Percentiles rank a stretch among this genome's conserved stretches.
Conservation (phyloP, 1,140 invertebrate genomes). For the Onthophagus taurus region DNA sequence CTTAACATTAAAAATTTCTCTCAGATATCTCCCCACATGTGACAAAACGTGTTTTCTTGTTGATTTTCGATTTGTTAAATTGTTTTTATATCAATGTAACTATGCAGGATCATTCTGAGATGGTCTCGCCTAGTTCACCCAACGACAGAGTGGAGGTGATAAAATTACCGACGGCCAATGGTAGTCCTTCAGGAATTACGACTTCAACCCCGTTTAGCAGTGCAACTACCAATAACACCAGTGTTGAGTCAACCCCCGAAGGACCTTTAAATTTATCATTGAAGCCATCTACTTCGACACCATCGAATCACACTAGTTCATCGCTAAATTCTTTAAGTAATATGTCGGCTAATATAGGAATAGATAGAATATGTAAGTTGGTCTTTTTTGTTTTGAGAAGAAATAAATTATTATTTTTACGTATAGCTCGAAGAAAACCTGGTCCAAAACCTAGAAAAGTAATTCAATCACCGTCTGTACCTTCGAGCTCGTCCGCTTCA, state of each 20-base stretch:
- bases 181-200: conserved; percentile 31
- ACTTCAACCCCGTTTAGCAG: conserved; percentile 17
- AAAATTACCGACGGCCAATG: conserved; percentile 53
- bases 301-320: conserved; percentile 38
- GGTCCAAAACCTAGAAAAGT: conserved; percentile 61
- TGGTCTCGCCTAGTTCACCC: conserved; percentile 20
- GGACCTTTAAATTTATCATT: conserved; percentile 72
- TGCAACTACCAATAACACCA: conserved; percentile 9
- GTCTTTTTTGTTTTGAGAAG: background rate
- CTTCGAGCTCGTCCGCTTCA: conserved; percentile 43
- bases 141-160: conserved; percentile 66
- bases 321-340: conserved; percentile 48
- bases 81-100: too few relatives aligned
- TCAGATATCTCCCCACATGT: too few relatives aligned
- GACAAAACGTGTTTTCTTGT: background rate
- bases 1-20: too few relatives aligned
- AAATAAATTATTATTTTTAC: conserved; percentile 16
- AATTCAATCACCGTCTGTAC: conserved; percentile 42
- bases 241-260: conserved; percentile 48
- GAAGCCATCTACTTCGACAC: conserved; percentile 49
- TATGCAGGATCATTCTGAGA: conserved; percentile 10
- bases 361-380: conserved; percentile 46
- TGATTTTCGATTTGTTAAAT: background rate
- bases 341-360: conserved; percentile 40
- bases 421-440: conserved; percentile 58